A percentile compares a stretch with the other conserved stretches of the same genome.
Evolutionary conservation across 2,888 invertebrate genomes (phyloP).

Genomic region (Podabrus alpinus): DNA sequence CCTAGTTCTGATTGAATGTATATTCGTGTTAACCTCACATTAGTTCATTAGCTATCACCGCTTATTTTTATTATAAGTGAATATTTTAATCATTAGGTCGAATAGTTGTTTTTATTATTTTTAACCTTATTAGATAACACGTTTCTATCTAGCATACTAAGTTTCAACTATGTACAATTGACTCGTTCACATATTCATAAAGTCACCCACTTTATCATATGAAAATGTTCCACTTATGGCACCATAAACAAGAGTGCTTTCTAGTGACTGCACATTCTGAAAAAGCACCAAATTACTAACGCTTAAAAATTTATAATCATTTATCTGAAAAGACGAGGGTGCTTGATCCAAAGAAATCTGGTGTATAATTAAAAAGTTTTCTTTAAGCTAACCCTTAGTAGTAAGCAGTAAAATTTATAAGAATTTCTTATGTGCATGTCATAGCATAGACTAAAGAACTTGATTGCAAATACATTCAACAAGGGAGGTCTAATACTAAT

Average conservation of each 20-base stretch:
- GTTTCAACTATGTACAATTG: neutral
- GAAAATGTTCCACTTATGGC: neutral
- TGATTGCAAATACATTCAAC: neutral
- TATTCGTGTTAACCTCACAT: constrained; percentile 48
- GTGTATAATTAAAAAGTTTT: neutral
- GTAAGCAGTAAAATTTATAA: neutral
- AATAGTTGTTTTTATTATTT: neutral
- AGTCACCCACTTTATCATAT: neutral
- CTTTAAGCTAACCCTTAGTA: neutral
- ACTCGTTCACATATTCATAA: neutral
- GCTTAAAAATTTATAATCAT: neutral
- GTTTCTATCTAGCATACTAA: neutral
- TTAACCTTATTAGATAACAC: neutral
- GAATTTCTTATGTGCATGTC: neutral
- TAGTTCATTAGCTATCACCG: constrained; percentile 45
- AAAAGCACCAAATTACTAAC: neutral
- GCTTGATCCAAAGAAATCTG: neutral
- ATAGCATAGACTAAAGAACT: neutral
- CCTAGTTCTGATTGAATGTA: constrained; percentile 47
- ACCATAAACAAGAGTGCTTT: neutral
- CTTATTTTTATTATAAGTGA: constrained; percentile 20
- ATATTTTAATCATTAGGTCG: neutral
- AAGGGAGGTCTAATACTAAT: neutral
- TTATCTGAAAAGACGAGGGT: neutral
- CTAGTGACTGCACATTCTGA: neutral